Conservation (phyloP, 1,140 invertebrate genomes). For the Euwallacea similis region DNA sequence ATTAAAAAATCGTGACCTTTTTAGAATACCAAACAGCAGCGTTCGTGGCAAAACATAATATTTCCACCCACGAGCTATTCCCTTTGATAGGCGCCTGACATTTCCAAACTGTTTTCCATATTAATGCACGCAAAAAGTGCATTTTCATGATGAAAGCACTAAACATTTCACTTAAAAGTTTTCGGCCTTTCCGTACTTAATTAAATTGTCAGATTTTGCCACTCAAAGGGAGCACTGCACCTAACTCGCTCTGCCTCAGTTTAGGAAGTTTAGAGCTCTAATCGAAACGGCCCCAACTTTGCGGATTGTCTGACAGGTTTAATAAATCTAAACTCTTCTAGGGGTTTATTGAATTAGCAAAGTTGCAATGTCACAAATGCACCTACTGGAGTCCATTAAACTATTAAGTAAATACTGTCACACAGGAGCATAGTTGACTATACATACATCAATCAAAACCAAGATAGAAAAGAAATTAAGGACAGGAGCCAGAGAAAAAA, state of each 20-base stretch:
- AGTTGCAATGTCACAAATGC: not conserved
- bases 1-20: conserved; percentile 4
- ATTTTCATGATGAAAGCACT: not conserved
- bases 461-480: too few species aligned
- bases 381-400: not conserved
- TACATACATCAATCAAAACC: too few species aligned
- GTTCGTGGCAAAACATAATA: not conserved
- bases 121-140: not conserved
- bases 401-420: too few species aligned
- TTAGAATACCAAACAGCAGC: conserved; percentile 3
- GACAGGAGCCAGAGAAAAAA: too few species aligned
- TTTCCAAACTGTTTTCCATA: not conserved
- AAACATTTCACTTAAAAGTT: not conserved
- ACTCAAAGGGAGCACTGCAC: not conserved
- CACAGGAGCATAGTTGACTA: too few species aligned
- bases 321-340: not conserved
- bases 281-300: not conserved
- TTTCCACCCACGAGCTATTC: not conserved
- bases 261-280: not conserved
- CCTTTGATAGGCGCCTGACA: not conserved
- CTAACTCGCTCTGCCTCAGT: not conserved
- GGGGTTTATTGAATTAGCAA: conserved; percentile 4
- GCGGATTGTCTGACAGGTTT: not conserved
- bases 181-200: not conserved
- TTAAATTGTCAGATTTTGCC: not conserved